These are phyloP conservation scores for Plectropomus leopardus DNA, from an alignment of 2,113 vertebrate genomes.

Conservation along the genomic window DNA sequence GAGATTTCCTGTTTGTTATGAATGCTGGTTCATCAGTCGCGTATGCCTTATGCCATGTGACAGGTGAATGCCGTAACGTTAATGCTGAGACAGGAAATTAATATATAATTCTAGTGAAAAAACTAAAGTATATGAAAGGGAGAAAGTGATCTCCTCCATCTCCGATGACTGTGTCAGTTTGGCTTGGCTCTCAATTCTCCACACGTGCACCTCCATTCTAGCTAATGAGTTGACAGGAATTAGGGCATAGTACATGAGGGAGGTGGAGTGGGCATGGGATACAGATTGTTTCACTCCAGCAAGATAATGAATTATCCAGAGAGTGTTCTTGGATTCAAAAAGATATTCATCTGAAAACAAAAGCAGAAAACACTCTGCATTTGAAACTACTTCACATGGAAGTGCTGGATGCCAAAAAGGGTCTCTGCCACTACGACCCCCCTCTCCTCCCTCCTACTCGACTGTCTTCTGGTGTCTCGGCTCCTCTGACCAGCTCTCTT, in stretches of 20 bases:
- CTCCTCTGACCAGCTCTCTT: constrained; percentile 28
- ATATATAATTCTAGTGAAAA: constrained; percentile 12
- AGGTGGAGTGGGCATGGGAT: constrained; percentile 58
- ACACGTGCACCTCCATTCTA: constrained; percentile 49
- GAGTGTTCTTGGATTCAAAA: constrained; percentile 35
- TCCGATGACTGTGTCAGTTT: constrained; percentile 40
- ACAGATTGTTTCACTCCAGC: constrained; percentile 55
- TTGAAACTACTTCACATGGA: constrained; percentile 29
- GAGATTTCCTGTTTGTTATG: not conserved
- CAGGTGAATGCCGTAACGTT: not conserved
- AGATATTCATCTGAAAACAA: constrained; percentile 36
- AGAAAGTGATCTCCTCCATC: constrained; percentile 14
- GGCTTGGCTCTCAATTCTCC: constrained; percentile 40
- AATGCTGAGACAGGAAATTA: not conserved
- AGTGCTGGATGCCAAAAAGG: constrained; percentile 12
- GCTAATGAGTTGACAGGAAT: constrained; percentile 76
- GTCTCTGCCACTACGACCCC: constrained; percentile 1
- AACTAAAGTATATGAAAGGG: not conserved
- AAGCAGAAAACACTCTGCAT: constrained; percentile 28
- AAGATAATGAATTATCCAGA: constrained; percentile 61
- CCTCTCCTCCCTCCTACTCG: constrained; percentile 19
- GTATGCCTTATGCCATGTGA: not conserved
- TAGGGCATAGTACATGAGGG: constrained; percentile 57
- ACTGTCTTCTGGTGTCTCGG: constrained; percentile 48
- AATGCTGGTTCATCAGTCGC: not conserved